Conservation (phyloP, 2,888 invertebrate species). For the Eurois occulta region DNA sequence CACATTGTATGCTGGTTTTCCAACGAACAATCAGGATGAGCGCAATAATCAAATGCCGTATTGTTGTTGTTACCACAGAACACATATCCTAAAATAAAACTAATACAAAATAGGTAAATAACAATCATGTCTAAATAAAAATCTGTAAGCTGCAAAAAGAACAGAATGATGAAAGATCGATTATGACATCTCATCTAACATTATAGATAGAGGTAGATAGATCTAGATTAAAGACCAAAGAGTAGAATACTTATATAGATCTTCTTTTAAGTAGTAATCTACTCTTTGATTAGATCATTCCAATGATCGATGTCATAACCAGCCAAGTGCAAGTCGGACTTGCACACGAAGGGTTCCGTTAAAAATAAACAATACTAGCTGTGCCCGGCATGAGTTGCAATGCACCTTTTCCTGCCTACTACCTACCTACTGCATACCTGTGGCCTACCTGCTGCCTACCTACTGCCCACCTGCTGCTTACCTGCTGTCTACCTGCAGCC, state of each 20-base stretch:
- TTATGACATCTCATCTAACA: background rate
- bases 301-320: background rate
- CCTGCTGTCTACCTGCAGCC: no score
- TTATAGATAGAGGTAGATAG: background rate
- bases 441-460: no score
- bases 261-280: no score
- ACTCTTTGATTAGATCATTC: background rate
- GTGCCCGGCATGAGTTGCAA: no score
- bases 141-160: constrained; percentile 17
- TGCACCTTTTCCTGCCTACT: no score
- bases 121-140: constrained; percentile 70
- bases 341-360: background rate
- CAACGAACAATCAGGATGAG: constrained; percentile 85
- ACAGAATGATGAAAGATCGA: background rate
- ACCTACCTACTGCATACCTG: no score
- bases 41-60: constrained; percentile 76
- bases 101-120: constrained; percentile 73
- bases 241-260: no score
- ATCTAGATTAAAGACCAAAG: background rate
- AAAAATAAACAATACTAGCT: no score
- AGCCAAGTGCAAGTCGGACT: background rate
- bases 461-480: no score
- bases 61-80: constrained; percentile 63
- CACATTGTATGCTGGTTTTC: constrained; percentile 86
- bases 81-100: constrained; percentile 69